Conservation (phyloP, 2,797 vertebrate genomes). For the Arnoldichthys spilopterus region DNA sequence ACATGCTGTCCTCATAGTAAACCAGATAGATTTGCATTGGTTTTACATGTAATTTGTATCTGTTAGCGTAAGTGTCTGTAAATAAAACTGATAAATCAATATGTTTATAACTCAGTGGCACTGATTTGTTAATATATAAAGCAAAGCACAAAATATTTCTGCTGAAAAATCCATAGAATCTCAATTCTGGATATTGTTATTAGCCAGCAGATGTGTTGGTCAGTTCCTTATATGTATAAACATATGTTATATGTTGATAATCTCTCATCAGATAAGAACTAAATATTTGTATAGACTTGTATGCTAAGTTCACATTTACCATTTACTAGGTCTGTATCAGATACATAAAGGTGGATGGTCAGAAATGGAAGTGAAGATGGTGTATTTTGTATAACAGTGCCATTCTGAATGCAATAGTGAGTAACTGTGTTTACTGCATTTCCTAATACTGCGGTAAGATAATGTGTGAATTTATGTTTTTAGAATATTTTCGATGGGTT, state of each 20-base stretch:
- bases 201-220: neutral
- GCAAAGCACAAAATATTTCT: neutral
- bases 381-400: neutral
- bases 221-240: neutral
- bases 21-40: neutral
- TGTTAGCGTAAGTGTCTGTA: neutral
- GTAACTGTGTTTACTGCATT: neutral
- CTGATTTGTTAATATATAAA: neutral
- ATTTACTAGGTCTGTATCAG: neutral
- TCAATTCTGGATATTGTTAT: neutral
- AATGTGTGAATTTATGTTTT: neutral
- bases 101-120: too few relatives aligned
- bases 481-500: neutral
- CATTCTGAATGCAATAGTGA: neutral
- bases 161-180: neutral
- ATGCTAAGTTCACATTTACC: neutral
- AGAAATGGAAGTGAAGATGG: neutral
- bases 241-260: neutral
- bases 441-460: neutral
- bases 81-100: neutral
- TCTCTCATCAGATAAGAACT: neutral
- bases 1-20: too few relatives aligned
- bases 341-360: neutral
- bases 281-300: neutral
- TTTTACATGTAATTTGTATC: neutral